phyloP scores from a whole-genome alignment of 2,113 vertebrate genomes.

The Lycaon pictus region DNA sequence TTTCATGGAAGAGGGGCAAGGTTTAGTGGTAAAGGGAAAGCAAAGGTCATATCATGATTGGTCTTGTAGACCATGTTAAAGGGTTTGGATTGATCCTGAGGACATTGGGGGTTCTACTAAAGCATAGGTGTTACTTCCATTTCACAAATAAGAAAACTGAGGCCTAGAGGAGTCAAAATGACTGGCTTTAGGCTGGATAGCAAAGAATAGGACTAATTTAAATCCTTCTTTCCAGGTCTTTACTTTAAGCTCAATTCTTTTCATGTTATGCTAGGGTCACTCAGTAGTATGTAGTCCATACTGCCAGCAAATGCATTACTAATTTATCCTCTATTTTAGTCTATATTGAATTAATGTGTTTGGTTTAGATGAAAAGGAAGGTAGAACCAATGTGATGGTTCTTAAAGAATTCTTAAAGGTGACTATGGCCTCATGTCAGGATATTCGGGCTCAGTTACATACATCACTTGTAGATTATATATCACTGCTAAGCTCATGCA shows the following conservation, averaged over 20 bases:
- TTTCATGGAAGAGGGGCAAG: background rate
- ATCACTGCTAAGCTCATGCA: background rate
- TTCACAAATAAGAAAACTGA: conserved; percentile 51
- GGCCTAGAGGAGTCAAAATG: background rate
- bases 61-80: background rate
- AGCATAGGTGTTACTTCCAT: background rate
- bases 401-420: conserved; percentile 30
- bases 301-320: background rate
- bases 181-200: background rate
- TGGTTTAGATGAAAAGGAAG: background rate
- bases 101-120: background rate
- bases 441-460: background rate
- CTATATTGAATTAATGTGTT: background rate
- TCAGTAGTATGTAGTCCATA: background rate
- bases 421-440: background rate
- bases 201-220: background rate
- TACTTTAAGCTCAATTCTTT: background rate
- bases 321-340: background rate
- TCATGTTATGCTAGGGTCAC: background rate
- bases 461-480: background rate
- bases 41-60: background rate
- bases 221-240: background rate
- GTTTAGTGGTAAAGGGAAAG: background rate
- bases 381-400: background rate
- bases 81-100: background rate